phyloP scores from a whole-genome alignment of 1,140 invertebrate genomes.

The Zaprionus ornatus region DNA sequence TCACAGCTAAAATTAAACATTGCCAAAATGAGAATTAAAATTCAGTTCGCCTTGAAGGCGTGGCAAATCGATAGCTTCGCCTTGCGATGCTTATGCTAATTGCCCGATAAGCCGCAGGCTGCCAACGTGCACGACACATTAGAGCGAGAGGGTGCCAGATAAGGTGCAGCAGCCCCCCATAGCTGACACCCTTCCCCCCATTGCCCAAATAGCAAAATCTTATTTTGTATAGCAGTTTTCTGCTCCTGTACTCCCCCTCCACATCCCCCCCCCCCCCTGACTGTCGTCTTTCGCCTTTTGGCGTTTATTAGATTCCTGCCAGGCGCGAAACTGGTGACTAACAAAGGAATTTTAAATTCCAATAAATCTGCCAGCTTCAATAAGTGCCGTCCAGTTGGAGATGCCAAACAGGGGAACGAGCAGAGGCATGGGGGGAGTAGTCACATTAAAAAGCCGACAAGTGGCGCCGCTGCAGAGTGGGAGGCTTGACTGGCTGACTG shows the following conservation, averaged over 20 bases:
- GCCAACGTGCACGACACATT: constrained; percentile 8
- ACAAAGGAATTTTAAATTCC: constrained; percentile 78
- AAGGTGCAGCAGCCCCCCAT: neutral
- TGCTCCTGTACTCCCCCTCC: neutral
- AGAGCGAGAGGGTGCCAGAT: neutral
- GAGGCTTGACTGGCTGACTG: neutral
- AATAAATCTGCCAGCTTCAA: constrained; percentile 79
- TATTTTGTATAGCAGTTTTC: constrained; percentile 43
- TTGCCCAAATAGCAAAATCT: constrained; percentile 21
- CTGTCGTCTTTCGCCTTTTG: constrained; percentile 27
- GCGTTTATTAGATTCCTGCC: constrained; percentile 71
- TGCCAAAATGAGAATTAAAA: neutral
- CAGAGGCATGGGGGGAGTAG: neutral
- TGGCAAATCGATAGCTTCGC: constrained; percentile 31
- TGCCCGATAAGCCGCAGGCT: constrained; percentile 55
- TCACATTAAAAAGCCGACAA: constrained; percentile 21
- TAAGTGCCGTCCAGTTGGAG: constrained; percentile 54
- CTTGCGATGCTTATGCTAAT: constrained; percentile 62
- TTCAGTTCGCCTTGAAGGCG: neutral
- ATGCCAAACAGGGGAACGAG: neutral
- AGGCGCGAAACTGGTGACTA: constrained; percentile 48
- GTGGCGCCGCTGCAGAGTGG: neutral
- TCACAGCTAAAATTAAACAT: neutral
- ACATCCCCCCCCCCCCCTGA: neutral
- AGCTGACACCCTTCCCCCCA: constrained; percentile 4